Percentiles rank a stretch among this genome's conserved stretches.
Conservation (phyloP, 2,797 vertebrate species). For the Thunnus albacares region DNA sequence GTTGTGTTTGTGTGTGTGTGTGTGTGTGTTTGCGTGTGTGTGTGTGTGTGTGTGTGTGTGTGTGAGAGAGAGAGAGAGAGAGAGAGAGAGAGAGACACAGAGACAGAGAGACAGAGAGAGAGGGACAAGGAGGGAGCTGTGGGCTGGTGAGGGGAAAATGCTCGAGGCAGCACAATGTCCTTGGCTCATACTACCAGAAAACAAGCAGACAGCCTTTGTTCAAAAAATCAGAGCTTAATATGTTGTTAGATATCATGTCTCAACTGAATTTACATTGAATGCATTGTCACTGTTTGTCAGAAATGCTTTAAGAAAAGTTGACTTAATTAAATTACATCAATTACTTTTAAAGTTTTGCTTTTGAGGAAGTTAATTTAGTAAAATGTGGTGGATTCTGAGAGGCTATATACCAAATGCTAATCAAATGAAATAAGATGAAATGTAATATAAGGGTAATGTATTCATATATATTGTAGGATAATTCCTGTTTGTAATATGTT, state of each 20-base stretch:
- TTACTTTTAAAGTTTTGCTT: not conserved
- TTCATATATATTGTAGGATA: not conserved
- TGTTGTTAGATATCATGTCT: not conserved
- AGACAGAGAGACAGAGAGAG: conserved; percentile 1
- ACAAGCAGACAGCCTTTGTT: conserved; percentile 22
- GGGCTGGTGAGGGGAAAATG: conserved; percentile 15
- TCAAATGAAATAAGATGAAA: conserved; percentile 12
- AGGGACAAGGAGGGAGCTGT: conserved; percentile 10
- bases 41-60: conserved; percentile 12
- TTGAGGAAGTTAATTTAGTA: not conserved
- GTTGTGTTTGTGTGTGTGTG: conserved; percentile 26
- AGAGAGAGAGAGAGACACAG: too few species aligned
- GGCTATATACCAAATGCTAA: not conserved
- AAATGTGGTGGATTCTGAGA: not conserved
- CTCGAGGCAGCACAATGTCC: conserved; percentile 53
- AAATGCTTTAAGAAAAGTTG: not conserved
- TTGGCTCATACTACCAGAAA: conserved; percentile 53
- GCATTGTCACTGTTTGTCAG: not conserved
- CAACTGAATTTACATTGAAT: not conserved
- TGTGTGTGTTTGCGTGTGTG: conserved; percentile 1
- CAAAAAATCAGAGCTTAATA: conserved; percentile 15
- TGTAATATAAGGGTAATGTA: not conserved
- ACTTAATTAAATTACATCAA: not conserved
- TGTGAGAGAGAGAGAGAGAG: not conserved
- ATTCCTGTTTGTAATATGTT: too few species aligned